phyloP scores from a whole-genome alignment of 2,888 invertebrate genomes.

The Melipona beecheii region DNA sequence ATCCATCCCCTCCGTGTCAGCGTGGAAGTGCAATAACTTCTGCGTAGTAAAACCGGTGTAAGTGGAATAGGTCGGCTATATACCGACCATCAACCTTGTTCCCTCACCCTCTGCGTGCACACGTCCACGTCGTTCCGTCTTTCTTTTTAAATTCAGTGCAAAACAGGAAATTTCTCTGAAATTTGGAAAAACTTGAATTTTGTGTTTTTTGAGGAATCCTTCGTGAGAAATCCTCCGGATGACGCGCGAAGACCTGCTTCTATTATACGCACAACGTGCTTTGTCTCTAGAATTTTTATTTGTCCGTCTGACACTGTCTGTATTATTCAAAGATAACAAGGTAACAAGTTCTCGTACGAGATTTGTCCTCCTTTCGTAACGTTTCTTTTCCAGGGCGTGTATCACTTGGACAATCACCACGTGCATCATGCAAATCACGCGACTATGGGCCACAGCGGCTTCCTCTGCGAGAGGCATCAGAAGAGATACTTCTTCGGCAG shows the following conservation, averaged over 20 bases:
- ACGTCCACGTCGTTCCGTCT: neutral
- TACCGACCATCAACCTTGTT: constrained; percentile 3
- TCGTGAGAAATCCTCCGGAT: too few species aligned
- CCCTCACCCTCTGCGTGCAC: neutral
- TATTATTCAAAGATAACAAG: neutral
- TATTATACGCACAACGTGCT: neutral
- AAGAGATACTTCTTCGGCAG: constrained; percentile 88
- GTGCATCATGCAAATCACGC: constrained; percentile 72
- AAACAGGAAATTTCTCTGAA: neutral
- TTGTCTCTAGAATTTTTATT: neutral
- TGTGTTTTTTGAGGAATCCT: neutral
- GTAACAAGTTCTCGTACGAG: neutral
- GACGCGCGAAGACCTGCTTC: neutral
- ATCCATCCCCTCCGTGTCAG: neutral
- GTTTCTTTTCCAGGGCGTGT: constrained; percentile 71
- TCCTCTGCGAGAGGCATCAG: constrained; percentile 84
- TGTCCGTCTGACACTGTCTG: too few species aligned
- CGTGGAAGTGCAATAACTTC: constrained; percentile 18
- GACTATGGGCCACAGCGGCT: constrained; percentile 74
- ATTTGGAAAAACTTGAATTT: too few species aligned
- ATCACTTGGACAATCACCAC: constrained; percentile 79
- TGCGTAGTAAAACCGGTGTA: neutral
- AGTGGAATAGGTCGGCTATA: constrained; percentile 40
- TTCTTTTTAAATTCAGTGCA: neutral
- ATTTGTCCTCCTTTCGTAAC: neutral